Conservation (phyloP, 2,888 invertebrate species). For the Phengaris alcon region DNA sequence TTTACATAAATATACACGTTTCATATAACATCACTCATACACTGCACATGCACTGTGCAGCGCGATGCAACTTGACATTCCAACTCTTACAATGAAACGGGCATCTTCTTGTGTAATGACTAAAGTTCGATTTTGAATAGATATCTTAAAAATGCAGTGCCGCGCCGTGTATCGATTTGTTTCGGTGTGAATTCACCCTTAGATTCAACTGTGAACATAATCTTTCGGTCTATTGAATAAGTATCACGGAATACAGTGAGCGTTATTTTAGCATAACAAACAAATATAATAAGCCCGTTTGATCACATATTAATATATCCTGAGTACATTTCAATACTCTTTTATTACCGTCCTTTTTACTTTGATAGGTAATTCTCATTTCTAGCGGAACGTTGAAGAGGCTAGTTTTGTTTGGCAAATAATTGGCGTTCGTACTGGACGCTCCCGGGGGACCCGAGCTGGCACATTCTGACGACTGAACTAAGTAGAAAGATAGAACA, state of each 20-base stretch:
- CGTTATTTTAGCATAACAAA: neutral
- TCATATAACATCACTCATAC: no score
- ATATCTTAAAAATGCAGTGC: no score
- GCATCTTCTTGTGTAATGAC: no score
- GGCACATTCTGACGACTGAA: slow-evolving; percentile 80
- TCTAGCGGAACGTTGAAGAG: slow-evolving; percentile 54
- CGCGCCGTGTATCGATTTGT: no score
- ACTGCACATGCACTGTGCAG: no score
- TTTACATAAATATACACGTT: no score
- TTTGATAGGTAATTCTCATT: slow-evolving; percentile 53
- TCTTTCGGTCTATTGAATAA: neutral
- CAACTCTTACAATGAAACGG: no score
- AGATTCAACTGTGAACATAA: no score
- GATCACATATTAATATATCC: slow-evolving; percentile 21
- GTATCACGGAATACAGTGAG: neutral
- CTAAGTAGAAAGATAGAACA: slow-evolving; percentile 80
- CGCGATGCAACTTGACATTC: no score
- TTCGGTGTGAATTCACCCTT: no score
- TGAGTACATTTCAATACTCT: slow-evolving; percentile 30
- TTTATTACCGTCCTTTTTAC: slow-evolving; percentile 46
- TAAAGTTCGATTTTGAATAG: no score
- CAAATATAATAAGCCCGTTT: slow-evolving; percentile 13
- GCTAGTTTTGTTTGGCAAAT: slow-evolving; percentile 60
- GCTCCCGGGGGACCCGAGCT: slow-evolving; percentile 75
- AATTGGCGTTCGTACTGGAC: slow-evolving; percentile 67